phyloP scores from a whole-genome alignment of 1,140 invertebrate species.

The Pseudomyrmex gracilis region DNA sequence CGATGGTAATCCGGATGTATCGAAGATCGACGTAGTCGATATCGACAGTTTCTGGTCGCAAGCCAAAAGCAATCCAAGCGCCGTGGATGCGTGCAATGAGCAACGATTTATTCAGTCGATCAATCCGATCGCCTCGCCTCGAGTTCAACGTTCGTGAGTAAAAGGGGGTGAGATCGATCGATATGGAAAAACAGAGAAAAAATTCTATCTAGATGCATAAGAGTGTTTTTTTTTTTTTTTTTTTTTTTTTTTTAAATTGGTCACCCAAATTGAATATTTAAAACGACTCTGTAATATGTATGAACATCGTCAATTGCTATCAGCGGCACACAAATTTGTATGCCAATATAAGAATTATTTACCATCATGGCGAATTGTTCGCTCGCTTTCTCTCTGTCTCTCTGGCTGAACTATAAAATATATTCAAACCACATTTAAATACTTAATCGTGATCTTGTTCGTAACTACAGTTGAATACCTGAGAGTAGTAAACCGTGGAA shows the following conservation, averaged over 20 bases:
- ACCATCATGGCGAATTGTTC: background rate
- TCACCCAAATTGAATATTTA: conserved; percentile 33
- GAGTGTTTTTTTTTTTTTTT: conserved; percentile 36
- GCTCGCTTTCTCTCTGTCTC: too few species aligned
- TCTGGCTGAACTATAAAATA: too few species aligned
- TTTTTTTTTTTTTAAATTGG: conserved; percentile 19
- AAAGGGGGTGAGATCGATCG: conserved; percentile 1
- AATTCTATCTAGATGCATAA: conserved; percentile 17
- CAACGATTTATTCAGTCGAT: conserved; percentile 72
- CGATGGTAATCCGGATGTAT: conserved; percentile 71
- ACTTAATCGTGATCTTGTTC: background rate
- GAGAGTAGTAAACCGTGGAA: conserved; percentile 30
- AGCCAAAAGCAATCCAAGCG: conserved; percentile 70
- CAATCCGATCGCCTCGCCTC: conserved; percentile 21
- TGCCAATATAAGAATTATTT: conserved; percentile 17
- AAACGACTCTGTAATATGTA: conserved; percentile 20
- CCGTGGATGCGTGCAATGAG: conserved; percentile 72
- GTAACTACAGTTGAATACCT: conserved; percentile 20
- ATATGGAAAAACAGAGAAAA: conserved; percentile 1
- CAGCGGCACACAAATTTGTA: background rate
- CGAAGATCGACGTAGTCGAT: conserved; percentile 70
- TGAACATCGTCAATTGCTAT: conserved; percentile 7
- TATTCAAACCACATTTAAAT: too few species aligned
- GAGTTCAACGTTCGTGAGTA: conserved; percentile 5
- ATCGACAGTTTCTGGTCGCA: conserved; percentile 66